Base-by-base conservation (phyloP, 2,797 vertebrate species). In the Muscicapa striata region DNA sequence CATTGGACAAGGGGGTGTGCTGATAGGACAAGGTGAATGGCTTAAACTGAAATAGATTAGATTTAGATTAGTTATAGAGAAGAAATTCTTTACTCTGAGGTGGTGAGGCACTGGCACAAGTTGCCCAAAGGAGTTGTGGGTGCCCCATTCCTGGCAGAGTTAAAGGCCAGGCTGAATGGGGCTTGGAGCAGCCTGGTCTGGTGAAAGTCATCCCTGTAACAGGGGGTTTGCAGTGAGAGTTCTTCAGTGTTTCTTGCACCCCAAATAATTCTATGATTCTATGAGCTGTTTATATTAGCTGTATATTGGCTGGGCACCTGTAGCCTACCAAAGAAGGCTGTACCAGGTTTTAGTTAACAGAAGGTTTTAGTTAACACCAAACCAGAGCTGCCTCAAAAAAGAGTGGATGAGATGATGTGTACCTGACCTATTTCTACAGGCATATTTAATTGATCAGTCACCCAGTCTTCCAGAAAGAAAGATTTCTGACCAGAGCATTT, bases 1-100 rank as follows among this genome's bases (percentile, higher is more conserved):
- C 29, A 34, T 38, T 66, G 26, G 15, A 15, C 12, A 15, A 21
- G 24, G 12, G 21, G 0, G 2, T 64, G 30, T 27, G 43, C 20
- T 8, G 7, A 17, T 0, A 45, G 32, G 4, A 51, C 19, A 24
- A 57, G 21, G 14, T 6, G 15, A 27, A 16, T 17, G 34, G 15
- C 13, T 27, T 34, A 66, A 84, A 52, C 7, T 66, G 52, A 36
- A 78, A 40, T 3, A 52, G 15, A 0, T 30, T 32, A 6, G 5
- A 18, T 29, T 77, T 46, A 20, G 19, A 51, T 34, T 34, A 27
- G 26, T 11, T 19, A 20, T 22, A 40, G 46, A 51, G 38, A 34
- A 58, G 38, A 58, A 59, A 11, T 45, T 34, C 23, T 30, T 64
- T 26, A 15, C n/a, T 51, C 7, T 46, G 24, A 45, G 12, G 9